Evolutionary conservation across 2,888 invertebrate species (phyloP).

Genomic region (Aporophyla nigra): DNA sequence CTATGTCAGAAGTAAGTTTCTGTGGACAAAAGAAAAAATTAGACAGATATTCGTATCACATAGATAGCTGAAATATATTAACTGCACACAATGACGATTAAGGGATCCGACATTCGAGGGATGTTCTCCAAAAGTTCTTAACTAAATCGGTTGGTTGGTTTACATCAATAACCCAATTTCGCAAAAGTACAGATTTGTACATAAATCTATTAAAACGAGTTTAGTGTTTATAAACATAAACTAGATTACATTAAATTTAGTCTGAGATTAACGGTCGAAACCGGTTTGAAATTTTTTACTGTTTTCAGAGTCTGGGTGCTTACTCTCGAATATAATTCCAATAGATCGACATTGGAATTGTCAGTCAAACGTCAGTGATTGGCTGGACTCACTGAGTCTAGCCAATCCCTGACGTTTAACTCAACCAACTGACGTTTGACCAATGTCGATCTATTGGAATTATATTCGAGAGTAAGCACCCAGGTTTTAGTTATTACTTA

Average conservation of each 20-base stretch:
- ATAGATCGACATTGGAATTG: too few species aligned
- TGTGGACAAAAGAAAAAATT: constrained; percentile 27
- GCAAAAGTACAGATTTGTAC: background rate
- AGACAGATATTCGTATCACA: background rate
- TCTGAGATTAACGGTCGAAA: background rate
- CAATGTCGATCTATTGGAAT: too few species aligned
- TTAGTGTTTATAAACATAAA: background rate
- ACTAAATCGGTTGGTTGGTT: background rate
- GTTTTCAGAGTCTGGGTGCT: background rate
- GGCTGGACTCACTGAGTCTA: too few species aligned
- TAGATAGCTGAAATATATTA: background rate
- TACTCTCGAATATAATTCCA: too few species aligned
- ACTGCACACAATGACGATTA: background rate
- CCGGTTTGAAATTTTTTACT: background rate
- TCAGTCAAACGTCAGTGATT: too few species aligned
- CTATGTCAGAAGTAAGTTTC: constrained; percentile 22
- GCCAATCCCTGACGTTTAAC: too few species aligned
- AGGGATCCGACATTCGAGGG: background rate
- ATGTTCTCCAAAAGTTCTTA: background rate
- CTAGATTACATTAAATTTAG: background rate
- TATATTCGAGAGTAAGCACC: too few species aligned
- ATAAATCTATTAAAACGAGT: constrained; percentile 1
- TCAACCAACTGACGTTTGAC: too few species aligned
- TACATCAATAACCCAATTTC: constrained; percentile 8
- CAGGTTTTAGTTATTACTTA: background rate